Evolutionary conservation across 2,888 invertebrate species (phyloP), one percentile per base, ranked within the genome.

Genomic region (Alloplasta piceator): DNA sequence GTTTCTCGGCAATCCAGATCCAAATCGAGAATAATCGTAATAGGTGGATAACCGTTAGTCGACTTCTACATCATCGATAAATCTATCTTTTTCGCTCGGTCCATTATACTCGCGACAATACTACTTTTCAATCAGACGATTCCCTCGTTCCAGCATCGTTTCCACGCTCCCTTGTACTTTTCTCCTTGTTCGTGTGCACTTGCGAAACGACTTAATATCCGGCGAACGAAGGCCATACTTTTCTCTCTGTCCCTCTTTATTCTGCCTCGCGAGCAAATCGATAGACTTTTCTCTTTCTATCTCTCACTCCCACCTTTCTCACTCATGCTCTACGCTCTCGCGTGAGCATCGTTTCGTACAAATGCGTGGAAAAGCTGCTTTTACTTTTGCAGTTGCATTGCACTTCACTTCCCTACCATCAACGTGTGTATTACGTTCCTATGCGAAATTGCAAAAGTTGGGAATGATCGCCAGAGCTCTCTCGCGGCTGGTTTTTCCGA

Each of bases 391-490:
- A 39, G 60, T 68, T 67, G 38, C 46, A 26, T 26, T 26, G 26
- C 26, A 2, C 26, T 46, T 50, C 61, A 16, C 14, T 39, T 16
- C 68, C 46, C 39, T 12, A n/a, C 12, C 41, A 26, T 41, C 48
- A 14, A 50, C 16, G 38, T 5, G 16, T 64, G 26, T 14, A 9
- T 50, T 75, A 39, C 68, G 58, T 60, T 74, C 55, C 58, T 63
- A 77, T 70, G 39, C 66, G 58, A 81, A 77, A 81, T 81, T 74
- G 73, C 77, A 66, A 81, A 81, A 78, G 81, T 78, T 81, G n/a
- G 55, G 41, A 66, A 66, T 36, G 70, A 76, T 72, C 72, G 61
- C 41, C 64, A 6, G 66, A 12, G 52, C 39, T 55, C 46, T 5
- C 58, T 10, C 9, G 50, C 43, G 10, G 58, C 7, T 39, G 48